Conservation (phyloP, 1,140 invertebrate genomes). For the Drosophila takahashii region DNA sequence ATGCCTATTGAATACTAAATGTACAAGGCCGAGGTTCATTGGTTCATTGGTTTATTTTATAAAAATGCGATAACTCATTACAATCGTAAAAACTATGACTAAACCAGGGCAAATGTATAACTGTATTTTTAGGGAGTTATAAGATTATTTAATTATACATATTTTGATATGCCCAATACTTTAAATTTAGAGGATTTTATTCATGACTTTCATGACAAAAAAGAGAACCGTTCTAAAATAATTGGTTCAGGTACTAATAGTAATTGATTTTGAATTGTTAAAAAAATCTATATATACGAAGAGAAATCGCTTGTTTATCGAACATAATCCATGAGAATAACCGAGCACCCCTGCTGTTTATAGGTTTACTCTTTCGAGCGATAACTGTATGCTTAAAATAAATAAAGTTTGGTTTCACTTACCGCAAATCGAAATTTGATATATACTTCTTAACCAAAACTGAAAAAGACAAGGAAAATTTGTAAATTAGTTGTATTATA, state of each 20-base stretch:
- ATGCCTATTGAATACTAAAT: background rate
- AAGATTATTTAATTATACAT: background rate
- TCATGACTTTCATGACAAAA: no score
- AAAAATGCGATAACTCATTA: background rate
- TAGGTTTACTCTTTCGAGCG: no score
- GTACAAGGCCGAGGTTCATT: no score
- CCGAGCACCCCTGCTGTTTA: no score
- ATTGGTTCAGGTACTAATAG: no score
- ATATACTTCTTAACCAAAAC: slow-evolving; percentile 14
- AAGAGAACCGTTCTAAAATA: no score
- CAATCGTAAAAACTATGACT: background rate
- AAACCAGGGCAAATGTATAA: background rate
- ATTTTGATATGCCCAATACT: background rate
- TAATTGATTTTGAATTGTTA: background rate
- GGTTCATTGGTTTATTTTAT: background rate
- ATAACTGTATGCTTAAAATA: no score
- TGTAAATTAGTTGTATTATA: background rate
- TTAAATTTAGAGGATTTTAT: no score
- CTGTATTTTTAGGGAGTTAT: background rate
- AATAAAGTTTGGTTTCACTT: background rate
- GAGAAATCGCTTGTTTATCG: no score
- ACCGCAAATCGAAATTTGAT: slow-evolving; percentile 28
- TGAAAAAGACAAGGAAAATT: slow-evolving; percentile 2
- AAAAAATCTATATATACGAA: no score
- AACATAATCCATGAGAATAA: no score